These are phyloP conservation scores for Acropora tenuis DNA, from an alignment of 64 coral and sea anemone species.

Conservation along the genomic window DNA sequence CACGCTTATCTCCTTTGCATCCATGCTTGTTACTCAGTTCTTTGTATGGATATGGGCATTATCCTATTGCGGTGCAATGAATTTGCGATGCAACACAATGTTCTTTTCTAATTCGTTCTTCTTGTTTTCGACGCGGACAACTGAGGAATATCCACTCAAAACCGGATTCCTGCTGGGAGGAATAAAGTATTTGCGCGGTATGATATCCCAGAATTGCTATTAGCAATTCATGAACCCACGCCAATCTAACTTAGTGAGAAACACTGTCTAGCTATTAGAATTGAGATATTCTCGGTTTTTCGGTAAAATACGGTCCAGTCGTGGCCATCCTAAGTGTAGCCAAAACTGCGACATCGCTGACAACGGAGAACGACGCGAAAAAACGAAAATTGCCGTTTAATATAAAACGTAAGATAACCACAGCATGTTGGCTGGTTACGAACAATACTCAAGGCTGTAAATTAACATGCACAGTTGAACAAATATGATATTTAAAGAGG, in stretches of 20 bases:
- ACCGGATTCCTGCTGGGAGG: neutral
- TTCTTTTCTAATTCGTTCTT: neutral
- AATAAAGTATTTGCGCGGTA: neutral
- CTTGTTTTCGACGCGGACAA: neutral
- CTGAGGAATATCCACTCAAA: neutral
- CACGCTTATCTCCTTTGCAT: neutral
- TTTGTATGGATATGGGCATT: neutral
- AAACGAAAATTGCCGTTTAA: neutral
- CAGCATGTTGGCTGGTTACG: constrained; percentile 19
- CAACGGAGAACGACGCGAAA: neutral
- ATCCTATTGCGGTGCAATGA: neutral
- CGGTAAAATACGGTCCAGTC: too few relatives aligned
- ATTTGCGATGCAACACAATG: neutral
- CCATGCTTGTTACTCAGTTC: neutral
- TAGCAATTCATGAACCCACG: constrained; percentile 37
- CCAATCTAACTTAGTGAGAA: constrained; percentile 13
- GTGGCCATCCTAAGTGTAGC: neutral
- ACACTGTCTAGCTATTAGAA: neutral
- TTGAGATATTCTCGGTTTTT: neutral
- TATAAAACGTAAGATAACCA: neutral
- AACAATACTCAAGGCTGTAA: constrained; percentile 24
- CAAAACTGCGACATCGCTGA: too few relatives aligned
- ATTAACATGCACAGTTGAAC: constrained; percentile 56
- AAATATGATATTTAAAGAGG: constrained; percentile 36
- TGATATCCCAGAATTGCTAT: constrained; percentile 20